These are phyloP conservation scores for Xanthia icteritia DNA, from an alignment of 2,888 invertebrate species.

Conservation along the genomic window DNA sequence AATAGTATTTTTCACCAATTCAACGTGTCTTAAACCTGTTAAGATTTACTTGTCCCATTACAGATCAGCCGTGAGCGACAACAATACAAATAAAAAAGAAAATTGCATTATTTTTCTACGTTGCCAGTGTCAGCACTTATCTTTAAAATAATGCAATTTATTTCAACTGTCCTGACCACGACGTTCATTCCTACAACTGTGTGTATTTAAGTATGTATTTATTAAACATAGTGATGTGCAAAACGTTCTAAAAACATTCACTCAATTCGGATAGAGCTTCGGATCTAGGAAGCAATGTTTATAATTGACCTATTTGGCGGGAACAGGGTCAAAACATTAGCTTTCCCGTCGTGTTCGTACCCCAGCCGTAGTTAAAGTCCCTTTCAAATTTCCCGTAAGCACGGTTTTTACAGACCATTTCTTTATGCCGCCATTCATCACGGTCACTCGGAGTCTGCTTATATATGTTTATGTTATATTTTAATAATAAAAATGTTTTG, in stretches of 20 bases:
- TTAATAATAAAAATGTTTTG: constrained; percentile 47
- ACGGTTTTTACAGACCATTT: constrained; percentile 50
- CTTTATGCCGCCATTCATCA: constrained; percentile 58
- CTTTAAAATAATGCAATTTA: constrained; percentile 54
- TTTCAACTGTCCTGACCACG: constrained; percentile 36
- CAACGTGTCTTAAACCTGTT: constrained; percentile 1
- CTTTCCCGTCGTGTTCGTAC: constrained; percentile 50
- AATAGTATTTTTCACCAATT: not conserved
- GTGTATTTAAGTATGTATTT: constrained; percentile 27
- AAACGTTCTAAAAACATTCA: constrained; percentile 33
- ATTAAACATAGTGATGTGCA: constrained; percentile 4
- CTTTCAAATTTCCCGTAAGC: constrained; percentile 59
- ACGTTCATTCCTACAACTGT: constrained; percentile 16
- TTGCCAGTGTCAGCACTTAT: constrained; percentile 27
- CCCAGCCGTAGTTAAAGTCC: constrained; percentile 44
- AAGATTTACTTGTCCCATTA: constrained; percentile 28
- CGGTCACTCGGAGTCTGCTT: constrained; percentile 22
- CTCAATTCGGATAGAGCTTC: constrained; percentile 38
- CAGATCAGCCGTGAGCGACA: constrained; percentile 23
- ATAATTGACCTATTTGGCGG: constrained; percentile 69
- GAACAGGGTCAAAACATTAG: constrained; percentile 63
- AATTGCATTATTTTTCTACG: constrained; percentile 45
- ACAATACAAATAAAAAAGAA: constrained; percentile 32
- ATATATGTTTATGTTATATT: constrained; percentile 27
- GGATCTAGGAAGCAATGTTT: constrained; percentile 63